phyloP scores from a whole-genome alignment of 2,888 invertebrate genomes.

The Pomacea canaliculata region DNA sequence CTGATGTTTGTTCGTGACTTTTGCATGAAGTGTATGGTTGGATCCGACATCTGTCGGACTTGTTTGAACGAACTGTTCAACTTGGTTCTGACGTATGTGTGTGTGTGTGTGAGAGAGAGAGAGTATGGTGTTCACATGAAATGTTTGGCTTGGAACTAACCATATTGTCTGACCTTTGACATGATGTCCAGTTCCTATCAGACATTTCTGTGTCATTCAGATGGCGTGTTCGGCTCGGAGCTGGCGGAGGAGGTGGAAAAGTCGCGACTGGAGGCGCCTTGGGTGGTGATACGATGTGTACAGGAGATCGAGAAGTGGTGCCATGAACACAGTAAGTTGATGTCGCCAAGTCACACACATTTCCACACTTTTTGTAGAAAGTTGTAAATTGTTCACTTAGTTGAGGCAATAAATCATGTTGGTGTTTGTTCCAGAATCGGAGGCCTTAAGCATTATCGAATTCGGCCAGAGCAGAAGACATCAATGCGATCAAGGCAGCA shows the following conservation, averaged over 20 bases:
- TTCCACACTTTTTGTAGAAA: background rate
- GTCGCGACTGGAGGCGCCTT: slow-evolving; percentile 75
- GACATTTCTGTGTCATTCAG: slow-evolving; percentile 35
- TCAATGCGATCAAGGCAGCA: slow-evolving; percentile 73
- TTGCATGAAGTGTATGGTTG: too few relatives aligned
- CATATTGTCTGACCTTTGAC: too few relatives aligned
- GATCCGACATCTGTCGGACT: too few relatives aligned
- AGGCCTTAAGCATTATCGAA: slow-evolving; percentile 80
- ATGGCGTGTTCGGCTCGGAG: slow-evolving; percentile 76
- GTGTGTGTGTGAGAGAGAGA: too few relatives aligned
- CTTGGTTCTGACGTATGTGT: too few relatives aligned
- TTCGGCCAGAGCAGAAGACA: slow-evolving; percentile 76
- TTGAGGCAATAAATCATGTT: background rate
- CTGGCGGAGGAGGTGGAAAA: slow-evolving; percentile 77
- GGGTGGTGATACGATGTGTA: slow-evolving; percentile 75
- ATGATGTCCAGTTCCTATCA: too few relatives aligned
- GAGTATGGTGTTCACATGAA: too few relatives aligned
- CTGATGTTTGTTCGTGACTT: too few relatives aligned
- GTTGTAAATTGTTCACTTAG: background rate
- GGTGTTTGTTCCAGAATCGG: slow-evolving; percentile 62
- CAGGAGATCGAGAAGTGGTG: slow-evolving; percentile 75
- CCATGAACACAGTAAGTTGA: slow-evolving; percentile 53
- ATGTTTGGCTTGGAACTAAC: too few relatives aligned
- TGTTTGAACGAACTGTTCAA: too few relatives aligned
- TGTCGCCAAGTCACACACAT: background rate